Evolutionary conservation across 2,797 vertebrate genomes (phyloP).

Genomic region (Falco berigora): DNA sequence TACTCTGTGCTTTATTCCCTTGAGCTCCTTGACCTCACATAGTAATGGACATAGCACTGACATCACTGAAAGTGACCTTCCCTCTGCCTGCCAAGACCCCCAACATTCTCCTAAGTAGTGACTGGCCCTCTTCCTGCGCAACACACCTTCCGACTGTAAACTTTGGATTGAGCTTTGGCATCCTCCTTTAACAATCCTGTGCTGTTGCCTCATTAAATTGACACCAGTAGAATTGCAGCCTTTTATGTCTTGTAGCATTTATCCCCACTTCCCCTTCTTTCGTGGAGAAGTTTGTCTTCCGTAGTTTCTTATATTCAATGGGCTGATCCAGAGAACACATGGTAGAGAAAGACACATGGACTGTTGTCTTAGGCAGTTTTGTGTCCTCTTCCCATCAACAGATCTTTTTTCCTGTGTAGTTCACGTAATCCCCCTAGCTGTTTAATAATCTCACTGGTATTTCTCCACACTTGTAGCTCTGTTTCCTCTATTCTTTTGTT

Average conservation of each 20-base stretch:
- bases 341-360: background rate
- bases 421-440: slow-evolving; percentile 14
- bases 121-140: background rate
- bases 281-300: background rate
- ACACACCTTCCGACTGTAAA: background rate
- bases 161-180: background rate
- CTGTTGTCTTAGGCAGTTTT: background rate
- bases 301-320: background rate
- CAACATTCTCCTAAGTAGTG: background rate
- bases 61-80: background rate
- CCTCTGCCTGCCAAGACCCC: background rate
- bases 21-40: background rate
- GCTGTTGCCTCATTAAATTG: background rate
- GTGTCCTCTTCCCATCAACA: background rate
- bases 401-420: background rate
- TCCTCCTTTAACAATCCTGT: background rate
- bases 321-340: background rate
- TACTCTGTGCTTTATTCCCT: background rate
- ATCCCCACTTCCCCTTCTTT: background rate
- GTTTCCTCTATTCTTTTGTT: slow-evolving; percentile 31
- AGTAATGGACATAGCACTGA: background rate
- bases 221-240: background rate
- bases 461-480: slow-evolving; percentile 13
- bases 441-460: slow-evolving; percentile 30
- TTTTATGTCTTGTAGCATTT: background rate